phyloP scores from a whole-genome alignment of 2,113 vertebrate genomes.

The Lycaon pictus region DNA sequence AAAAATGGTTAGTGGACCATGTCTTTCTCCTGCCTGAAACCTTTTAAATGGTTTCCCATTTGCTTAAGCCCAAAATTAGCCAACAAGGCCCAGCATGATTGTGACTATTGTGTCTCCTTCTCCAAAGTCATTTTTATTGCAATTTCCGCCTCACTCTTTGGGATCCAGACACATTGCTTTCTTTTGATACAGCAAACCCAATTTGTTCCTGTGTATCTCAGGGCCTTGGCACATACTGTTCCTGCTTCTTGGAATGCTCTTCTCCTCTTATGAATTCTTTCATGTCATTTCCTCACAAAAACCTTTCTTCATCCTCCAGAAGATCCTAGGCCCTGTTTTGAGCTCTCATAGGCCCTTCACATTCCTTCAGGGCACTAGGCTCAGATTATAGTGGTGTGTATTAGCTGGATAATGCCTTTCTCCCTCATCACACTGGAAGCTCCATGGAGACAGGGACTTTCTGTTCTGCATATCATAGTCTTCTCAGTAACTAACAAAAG shows the following conservation, averaged over 20 bases:
- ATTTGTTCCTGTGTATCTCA: neutral
- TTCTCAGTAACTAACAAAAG: neutral
- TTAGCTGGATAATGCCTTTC: neutral
- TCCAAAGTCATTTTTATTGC: neutral
- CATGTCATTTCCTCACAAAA: constrained; percentile 4
- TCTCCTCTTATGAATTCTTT: neutral
- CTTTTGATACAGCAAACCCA: neutral
- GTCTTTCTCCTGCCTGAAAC: neutral
- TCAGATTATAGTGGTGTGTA: neutral
- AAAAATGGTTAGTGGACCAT: neutral
- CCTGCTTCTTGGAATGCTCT: constrained; percentile 14
- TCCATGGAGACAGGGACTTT: neutral
- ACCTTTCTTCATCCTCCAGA: neutral
- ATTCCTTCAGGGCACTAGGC: neutral
- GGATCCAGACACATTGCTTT: neutral
- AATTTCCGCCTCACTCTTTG: neutral
- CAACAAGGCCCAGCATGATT: no score
- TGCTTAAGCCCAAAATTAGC: neutral
- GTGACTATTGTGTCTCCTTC: neutral
- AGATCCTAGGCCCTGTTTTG: neutral
- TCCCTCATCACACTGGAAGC: neutral
- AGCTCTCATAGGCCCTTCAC: neutral
- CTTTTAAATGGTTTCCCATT: neutral
- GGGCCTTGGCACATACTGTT: neutral
- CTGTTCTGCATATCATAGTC: neutral